Evolutionary conservation across 2,113 vertebrate genomes (phyloP).

Genomic region (Ursus arctos): DNA sequence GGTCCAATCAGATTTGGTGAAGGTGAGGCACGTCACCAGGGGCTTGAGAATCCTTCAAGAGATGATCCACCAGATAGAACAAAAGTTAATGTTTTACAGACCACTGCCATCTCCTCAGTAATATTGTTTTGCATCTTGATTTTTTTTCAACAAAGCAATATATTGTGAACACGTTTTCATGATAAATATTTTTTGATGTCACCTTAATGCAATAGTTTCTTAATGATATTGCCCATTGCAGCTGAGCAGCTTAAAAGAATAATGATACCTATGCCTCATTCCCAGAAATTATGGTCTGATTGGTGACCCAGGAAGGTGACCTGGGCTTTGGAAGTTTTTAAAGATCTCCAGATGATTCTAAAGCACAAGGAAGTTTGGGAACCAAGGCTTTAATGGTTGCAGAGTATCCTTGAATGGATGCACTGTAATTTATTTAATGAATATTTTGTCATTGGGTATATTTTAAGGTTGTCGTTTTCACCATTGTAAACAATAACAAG

Average conservation of each 20-base stretch:
- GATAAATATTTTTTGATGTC: background rate
- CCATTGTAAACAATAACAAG: background rate
- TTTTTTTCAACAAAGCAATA: background rate
- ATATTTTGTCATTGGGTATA: background rate
- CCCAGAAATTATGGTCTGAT: background rate
- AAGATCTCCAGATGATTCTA: background rate
- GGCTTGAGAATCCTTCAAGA: background rate
- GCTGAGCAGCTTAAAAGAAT: constrained; percentile 29
- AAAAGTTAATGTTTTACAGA: background rate
- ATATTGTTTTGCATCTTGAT: background rate
- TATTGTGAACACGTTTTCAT: background rate
- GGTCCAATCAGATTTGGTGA: background rate
- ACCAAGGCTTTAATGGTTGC: background rate
- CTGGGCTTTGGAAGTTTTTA: constrained; percentile 5
- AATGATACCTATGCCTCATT: background rate
- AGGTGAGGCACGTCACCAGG: background rate
- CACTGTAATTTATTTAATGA: background rate
- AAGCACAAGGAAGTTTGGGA: background rate
- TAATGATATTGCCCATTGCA: background rate
- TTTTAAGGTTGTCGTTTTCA: constrained; percentile 1
- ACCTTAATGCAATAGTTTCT: background rate
- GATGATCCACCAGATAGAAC: background rate
- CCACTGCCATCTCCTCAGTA: background rate
- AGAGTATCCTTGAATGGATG: background rate
- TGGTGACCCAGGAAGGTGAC: background rate